Conservation (phyloP, 1,140 invertebrate species). For the Brachionus koreanus region DNA sequence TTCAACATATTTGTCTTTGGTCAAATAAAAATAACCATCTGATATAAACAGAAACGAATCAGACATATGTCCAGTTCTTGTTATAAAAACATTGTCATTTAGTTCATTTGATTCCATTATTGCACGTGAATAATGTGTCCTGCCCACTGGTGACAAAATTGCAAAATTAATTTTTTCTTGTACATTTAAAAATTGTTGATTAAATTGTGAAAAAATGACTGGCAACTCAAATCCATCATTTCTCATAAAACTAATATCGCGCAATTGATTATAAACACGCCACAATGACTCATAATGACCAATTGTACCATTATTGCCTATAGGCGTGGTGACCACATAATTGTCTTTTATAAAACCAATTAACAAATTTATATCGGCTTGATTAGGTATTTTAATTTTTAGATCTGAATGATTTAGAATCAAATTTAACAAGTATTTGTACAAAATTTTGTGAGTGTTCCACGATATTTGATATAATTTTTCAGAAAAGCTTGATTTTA, state of each 20-base stretch:
- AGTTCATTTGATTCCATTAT: background rate
- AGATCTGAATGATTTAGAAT: constrained; percentile 10
- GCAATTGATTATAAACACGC: background rate
- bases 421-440: background rate
- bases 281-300: background rate
- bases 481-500: background rate
- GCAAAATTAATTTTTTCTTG: background rate
- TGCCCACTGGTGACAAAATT: background rate
- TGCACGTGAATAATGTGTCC: background rate
- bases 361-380: background rate
- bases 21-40: background rate
- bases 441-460: background rate
- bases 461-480: background rate
- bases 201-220: background rate
- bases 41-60: background rate
- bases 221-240: background rate
- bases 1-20: background rate
- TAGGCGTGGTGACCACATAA: background rate
- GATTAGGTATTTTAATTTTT: background rate
- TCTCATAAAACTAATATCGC: background rate
- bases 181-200: background rate
- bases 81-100: background rate
- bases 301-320: background rate
- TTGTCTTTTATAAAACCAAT: background rate
- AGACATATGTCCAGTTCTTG: background rate